These are phyloP conservation scores for Spea multiplicata DNA, from an alignment of 2,113 vertebrate genomes.

Conservation along the genomic window DNA sequence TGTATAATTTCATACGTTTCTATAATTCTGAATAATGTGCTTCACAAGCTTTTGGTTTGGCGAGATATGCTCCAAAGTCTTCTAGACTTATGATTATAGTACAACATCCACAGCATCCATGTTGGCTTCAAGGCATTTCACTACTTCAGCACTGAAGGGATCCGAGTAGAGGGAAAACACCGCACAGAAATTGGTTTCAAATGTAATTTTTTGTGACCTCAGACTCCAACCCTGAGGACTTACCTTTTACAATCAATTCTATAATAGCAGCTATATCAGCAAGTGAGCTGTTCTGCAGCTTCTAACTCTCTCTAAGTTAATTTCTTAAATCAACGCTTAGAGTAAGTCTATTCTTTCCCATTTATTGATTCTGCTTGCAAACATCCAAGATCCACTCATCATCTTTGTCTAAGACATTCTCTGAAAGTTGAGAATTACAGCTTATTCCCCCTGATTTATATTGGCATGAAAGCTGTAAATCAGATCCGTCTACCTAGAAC, in stretches of 20 bases:
- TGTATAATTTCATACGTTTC: too few relatives aligned
- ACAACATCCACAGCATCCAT: too few relatives aligned
- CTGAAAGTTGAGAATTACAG: not conserved
- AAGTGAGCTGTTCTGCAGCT: not conserved
- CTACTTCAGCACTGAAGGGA: too few relatives aligned
- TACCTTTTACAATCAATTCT: not conserved
- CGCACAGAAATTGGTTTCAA: too few relatives aligned
- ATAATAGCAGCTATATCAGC: not conserved
- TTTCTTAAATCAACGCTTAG: not conserved
- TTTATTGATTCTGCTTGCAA: not conserved
- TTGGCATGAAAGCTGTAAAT: not conserved
- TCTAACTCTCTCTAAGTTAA: not conserved
- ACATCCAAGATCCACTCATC: conserved; percentile 4
- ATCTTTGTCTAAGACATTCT: not conserved
- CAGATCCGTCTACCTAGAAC: not conserved
- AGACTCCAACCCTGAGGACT: too few relatives aligned
- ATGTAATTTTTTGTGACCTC: too few relatives aligned
- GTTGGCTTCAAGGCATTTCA: too few relatives aligned
- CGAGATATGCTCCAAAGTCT: too few relatives aligned
- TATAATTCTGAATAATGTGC: too few relatives aligned
- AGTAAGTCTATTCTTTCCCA: not conserved
- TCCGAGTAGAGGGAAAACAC: too few relatives aligned
- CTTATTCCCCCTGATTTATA: not conserved
- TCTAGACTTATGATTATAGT: too few relatives aligned
- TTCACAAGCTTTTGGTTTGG: too few relatives aligned